These are phyloP conservation scores for Elephas maximus DNA, from an alignment of 2,113 vertebrate genomes.

Conservation along the genomic window DNA sequence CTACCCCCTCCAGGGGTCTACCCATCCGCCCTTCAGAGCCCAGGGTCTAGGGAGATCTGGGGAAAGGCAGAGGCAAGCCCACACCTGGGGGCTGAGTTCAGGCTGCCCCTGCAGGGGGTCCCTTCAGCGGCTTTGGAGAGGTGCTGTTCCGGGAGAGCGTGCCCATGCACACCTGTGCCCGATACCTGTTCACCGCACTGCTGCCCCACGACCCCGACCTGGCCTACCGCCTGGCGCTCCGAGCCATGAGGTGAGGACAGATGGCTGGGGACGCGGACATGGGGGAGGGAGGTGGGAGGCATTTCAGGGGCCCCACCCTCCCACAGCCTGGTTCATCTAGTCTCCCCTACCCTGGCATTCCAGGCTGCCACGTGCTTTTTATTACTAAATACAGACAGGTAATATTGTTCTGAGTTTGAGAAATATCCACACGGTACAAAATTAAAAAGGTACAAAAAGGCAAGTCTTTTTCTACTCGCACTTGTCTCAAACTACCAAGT, in stretches of 20 bases:
- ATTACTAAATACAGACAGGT: background rate
- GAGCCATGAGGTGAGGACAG: slow-evolving; percentile 86
- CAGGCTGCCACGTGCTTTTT: background rate
- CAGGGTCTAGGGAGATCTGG: background rate
- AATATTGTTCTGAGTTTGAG: background rate
- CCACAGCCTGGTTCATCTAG: background rate
- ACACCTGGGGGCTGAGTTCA: background rate
- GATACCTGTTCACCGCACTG: slow-evolving; percentile 86
- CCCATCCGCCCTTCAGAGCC: too few species aligned
- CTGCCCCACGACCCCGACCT: slow-evolving; percentile 87
- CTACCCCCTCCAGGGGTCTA: background rate
- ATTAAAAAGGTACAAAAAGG: background rate
- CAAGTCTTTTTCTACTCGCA: background rate
- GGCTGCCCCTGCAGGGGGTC: slow-evolving; percentile 81
- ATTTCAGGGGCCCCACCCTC: background rate
- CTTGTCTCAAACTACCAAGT: background rate
- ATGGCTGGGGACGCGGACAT: background rate
- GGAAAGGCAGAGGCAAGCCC: background rate
- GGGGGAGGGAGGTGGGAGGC: background rate
- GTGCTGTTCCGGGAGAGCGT: slow-evolving; percentile 87
- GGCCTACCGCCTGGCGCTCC: slow-evolving; percentile 86
- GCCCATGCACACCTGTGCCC: slow-evolving; percentile 89
- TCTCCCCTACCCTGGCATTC: background rate
- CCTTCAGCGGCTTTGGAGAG: slow-evolving; percentile 88
- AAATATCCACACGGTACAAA: background rate